Percentiles rank a stretch among this genome's conserved stretches.
phyloP scores from a whole-genome alignment of 2,113 vertebrate genomes.

The Kryptolebias marmoratus region DNA sequence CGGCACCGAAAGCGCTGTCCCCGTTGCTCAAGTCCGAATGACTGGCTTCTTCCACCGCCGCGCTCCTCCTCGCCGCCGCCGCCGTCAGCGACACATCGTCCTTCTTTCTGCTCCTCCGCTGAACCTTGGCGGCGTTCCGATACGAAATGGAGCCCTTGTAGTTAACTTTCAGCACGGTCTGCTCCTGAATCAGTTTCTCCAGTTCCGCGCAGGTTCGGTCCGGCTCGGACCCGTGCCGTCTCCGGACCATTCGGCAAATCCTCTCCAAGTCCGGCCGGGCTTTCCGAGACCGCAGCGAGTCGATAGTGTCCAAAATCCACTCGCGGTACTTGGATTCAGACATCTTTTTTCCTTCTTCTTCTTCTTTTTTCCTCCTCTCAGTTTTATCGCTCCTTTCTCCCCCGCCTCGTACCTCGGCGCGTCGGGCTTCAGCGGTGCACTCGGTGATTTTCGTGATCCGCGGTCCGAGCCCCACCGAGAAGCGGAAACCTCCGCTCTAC shows the following conservation, averaged over 20 bases:
- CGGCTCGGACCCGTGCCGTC: slow-evolving; percentile 89
- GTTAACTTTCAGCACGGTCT: slow-evolving; percentile 90
- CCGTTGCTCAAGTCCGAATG: slow-evolving; percentile 81
- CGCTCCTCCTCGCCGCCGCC: slow-evolving; percentile 74
- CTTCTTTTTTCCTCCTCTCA: slow-evolving; percentile 38
- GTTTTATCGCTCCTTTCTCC: slow-evolving; percentile 23
- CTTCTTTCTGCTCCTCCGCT: slow-evolving; percentile 84
- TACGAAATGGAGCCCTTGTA: slow-evolving; percentile 94
- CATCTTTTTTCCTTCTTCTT: slow-evolving; percentile 69
- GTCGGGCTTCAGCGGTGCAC: slow-evolving; percentile 74
- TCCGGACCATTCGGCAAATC: slow-evolving; percentile 93
- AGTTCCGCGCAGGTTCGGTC: slow-evolving; percentile 90
- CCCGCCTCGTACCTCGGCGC: slow-evolving; percentile 69
- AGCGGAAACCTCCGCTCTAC: slow-evolving; percentile 82
- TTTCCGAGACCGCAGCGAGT: slow-evolving; percentile 92
- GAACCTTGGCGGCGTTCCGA: slow-evolving; percentile 89
- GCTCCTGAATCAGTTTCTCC: slow-evolving; percentile 90
- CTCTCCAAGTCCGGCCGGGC: slow-evolving; percentile 92
- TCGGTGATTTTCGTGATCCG: slow-evolving; percentile 79
- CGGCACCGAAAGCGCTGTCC: slow-evolving; percentile 79
- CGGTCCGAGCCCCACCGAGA: slow-evolving; percentile 83
- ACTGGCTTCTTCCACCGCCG: slow-evolving; percentile 79
- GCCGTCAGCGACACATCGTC: slow-evolving; percentile 77
- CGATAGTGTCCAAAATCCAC: slow-evolving; percentile 93
- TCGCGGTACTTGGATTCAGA: slow-evolving; percentile 86